phyloP scores from a whole-genome alignment of 2,113 vertebrate genomes.

The Elephas maximus region DNA sequence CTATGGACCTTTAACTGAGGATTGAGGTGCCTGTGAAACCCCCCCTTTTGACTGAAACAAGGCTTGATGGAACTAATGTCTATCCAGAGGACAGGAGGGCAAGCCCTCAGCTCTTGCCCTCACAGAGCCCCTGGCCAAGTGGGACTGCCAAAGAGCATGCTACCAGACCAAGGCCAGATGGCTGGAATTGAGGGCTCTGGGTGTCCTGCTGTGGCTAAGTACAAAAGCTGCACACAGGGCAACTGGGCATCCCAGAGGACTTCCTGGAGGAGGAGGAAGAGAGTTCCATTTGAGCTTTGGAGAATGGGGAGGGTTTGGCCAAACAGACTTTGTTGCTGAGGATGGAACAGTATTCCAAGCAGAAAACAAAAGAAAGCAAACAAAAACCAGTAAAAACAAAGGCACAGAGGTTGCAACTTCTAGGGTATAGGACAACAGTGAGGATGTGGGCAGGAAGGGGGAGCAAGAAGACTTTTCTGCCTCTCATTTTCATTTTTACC shows the following conservation, averaged over 20 bases:
- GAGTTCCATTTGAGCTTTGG: background rate
- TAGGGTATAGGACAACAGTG: background rate
- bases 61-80: background rate
- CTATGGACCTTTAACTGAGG: background rate
- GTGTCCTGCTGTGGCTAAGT: fast-evolving
- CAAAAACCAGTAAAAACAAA: background rate
- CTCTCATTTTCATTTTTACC: background rate
- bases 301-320: background rate
- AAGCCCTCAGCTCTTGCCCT: background rate
- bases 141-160: background rate
- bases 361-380: background rate
- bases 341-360: background rate
- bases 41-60: background rate
- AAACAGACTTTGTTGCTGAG: background rate
- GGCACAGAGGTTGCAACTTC: background rate
- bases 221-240: no score
- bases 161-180: background rate
- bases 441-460: background rate
- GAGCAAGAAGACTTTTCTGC: background rate
- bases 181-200: background rate
- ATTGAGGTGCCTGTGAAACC: background rate
- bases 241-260: background rate
- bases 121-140: background rate
- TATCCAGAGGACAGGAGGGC: background rate
- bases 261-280: background rate